Base-by-base conservation (phyloP, 1,140 invertebrate genomes). In the Drosophila navojoa region DNA sequence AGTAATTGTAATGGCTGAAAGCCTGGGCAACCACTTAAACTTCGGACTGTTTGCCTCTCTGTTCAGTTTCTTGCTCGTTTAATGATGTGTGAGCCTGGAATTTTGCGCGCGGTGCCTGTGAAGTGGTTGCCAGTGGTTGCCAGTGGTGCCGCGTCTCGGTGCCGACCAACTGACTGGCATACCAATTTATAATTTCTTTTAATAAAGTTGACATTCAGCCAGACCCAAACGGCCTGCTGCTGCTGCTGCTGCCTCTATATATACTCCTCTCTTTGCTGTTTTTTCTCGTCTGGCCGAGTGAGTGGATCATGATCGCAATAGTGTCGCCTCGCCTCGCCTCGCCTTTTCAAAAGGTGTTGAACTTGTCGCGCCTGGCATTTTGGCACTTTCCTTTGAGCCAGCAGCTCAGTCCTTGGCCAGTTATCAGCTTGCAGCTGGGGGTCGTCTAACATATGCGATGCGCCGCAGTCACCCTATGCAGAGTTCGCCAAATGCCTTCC, bases 151-250 rank as follows among this genome's bases (percentile, higher is more conserved):
- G 38, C 44, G 63, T 57, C 57, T 5, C 67, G 32, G 19, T 19
- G 15, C 44, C 45, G 62, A 35, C 70, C 47, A 58, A 72, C 67
- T 70, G 81, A 84, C 80, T 77, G 80, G 79, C 84, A 89, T 89
- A 90, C 84, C 84, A 89, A 89, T 89, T 89, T 89, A 89, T 89
- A 89, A 89, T 89, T 89, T 89, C 84, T 79, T 89, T 89, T 89
- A 89, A 89, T 89, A 89, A 89, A 89, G 84, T 89, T 89, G 84
- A 89, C 85, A 89, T 87, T 87, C 82, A 76, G 76, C 42, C 32
- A n/a, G 19, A 15, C 44, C 66, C 66, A 55, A 59, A 63, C 47
- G 32, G 64, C 25, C 44, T 44, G 42, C 42, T 44, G 42, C 15
- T 54, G 35, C 50, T 44, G n/a, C 6, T 54, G 27, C 50, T 54